These are phyloP conservation scores for Blastobasis lacticolella DNA, from an alignment of 2,888 invertebrate genomes.

Conservation along the genomic window DNA sequence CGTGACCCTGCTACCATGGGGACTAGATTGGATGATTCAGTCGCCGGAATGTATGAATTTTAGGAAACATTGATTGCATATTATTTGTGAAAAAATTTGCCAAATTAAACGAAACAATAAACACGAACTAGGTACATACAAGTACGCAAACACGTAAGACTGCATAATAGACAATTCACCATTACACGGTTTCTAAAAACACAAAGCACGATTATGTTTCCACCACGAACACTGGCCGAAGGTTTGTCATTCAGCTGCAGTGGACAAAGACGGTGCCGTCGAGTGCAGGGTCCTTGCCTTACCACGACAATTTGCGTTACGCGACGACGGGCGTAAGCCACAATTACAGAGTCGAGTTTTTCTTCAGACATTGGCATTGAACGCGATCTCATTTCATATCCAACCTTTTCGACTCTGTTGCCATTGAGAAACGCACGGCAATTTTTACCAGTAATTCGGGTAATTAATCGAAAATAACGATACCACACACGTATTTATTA, in stretches of 20 bases:
- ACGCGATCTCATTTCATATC: constrained; percentile 22
- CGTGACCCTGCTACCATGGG: no score
- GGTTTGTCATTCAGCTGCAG: neutral
- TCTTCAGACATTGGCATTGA: constrained; percentile 42
- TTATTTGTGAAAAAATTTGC: no score
- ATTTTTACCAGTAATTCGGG: constrained; percentile 2
- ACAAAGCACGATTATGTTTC: no score
- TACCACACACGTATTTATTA: constrained; percentile 3
- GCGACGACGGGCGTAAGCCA: constrained; percentile 1
- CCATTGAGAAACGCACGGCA: constrained; percentile 8
- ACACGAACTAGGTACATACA: no score
- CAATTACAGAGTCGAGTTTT: constrained; percentile 18
- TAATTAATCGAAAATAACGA: constrained; percentile 11
- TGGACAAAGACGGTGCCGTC: constrained; percentile 3
- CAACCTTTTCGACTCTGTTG: constrained; percentile 14
- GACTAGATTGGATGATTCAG: no score
- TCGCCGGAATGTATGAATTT: no score
- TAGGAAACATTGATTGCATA: no score
- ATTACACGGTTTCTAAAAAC: no score
- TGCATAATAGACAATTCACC: no score
- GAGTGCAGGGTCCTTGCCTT: neutral
- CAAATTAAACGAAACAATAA: no score
- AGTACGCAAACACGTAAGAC: no score
- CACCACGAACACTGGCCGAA: no score
- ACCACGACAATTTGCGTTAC: constrained; percentile 2